Base-by-base conservation (phyloP, 2,888 invertebrate species). In the Isoperla grammatica region DNA sequence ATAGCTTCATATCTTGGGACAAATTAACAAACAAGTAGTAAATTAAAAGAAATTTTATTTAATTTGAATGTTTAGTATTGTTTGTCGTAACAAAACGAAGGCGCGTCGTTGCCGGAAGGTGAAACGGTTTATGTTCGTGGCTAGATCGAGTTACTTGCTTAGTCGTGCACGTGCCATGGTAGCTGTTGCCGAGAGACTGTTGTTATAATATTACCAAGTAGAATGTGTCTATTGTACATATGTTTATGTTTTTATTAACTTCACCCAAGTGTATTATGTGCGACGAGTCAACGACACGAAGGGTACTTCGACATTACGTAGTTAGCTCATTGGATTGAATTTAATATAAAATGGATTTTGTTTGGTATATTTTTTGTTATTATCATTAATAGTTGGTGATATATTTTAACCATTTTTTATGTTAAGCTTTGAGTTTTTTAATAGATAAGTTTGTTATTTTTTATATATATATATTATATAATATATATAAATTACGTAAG, bases 361-460 rank as follows among this genome's bases (percentile, higher is more conserved):
- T 60, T 57, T 60, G 42, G 48, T 42, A 46, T 60, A 60, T 56
- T 49, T 57, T n/a, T 49, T 46, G 17, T 40, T 49, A 48, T 61
- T 54, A 55, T 53, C 22, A 56, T 55, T 60, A 60, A 57, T 57
- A 60, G 53, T 56, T 56, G 54, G 53, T 53, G 53, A 53, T 62
- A 60, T 54, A 60, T 62, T 59, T 49, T 42, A 50, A 50, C 49
- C 22, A 50, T 53, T 53, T 46, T 50, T 53, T 53, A 53, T 37
- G 53, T 53, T 53, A 37, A 39, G 53, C 60, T 63, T 60, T 59
- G 48, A 48, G 49, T 58, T 62, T 59, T 59, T 55, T 46, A 50
- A 56, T 61, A 61, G 61, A 59, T 59, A 46, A 48, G 57, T 62
- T 62, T 60, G 62, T 63, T 63, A 63, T 63, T 63, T 63, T 29